These are phyloP conservation scores for Poliocrania exsul DNA, from an alignment of 2,797 vertebrate genomes.

Conservation along the genomic window DNA sequence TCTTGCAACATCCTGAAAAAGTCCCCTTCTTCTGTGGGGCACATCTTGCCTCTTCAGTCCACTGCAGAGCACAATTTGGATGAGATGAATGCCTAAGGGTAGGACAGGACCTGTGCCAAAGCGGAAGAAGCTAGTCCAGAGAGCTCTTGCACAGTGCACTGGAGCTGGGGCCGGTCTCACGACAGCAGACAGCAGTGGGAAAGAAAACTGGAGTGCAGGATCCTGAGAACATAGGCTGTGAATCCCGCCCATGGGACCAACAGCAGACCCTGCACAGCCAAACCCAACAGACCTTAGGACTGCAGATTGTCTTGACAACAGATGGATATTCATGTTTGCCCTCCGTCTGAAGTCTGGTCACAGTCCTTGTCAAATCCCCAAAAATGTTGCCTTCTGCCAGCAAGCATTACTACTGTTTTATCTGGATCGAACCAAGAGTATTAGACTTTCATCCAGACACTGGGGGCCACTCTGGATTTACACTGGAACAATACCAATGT, in stretches of 20 bases:
- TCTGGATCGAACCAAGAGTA: conserved; percentile 36
- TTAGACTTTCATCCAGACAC: conserved; percentile 46
- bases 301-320: conserved; percentile 42
- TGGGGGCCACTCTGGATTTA: conserved; percentile 58
- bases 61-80: not conserved
- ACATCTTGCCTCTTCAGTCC: not conserved
- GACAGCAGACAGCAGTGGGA: not conserved
- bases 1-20: not conserved
- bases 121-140: not conserved
- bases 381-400: conserved; percentile 57
- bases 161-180: not conserved
- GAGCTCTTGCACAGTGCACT: not conserved
- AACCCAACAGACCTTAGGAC: conserved; percentile 29
- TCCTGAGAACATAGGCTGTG: not conserved
- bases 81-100: not conserved
- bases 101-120: not conserved
- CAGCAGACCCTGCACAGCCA: not conserved
- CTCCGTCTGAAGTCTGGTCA: conserved; percentile 57
- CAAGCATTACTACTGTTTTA: conserved; percentile 56
- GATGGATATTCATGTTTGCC: conserved; percentile 13
- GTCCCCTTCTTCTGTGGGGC: not conserved
- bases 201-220: not conserved
- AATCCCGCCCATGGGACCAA: not conserved
- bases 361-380: conserved; percentile 44
- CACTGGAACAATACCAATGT: conserved; percentile 36